These are phyloP conservation scores for Eubucco bourcierii DNA, from an alignment of 2,113 vertebrate species.

Conservation along the genomic window DNA sequence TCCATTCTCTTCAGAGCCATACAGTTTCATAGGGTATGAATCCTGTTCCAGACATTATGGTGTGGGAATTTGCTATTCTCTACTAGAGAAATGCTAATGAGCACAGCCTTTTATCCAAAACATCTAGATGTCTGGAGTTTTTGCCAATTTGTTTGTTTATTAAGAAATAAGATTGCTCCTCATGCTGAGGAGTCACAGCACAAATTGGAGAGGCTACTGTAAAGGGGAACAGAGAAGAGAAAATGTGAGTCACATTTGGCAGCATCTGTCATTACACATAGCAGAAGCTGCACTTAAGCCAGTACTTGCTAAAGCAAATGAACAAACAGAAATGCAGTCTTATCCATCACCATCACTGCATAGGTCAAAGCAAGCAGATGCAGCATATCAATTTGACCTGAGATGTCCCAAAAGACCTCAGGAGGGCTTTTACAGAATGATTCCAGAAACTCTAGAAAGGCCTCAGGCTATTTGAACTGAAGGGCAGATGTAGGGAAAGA, in stretches of 20 bases:
- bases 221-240: background rate
- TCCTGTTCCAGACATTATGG: background rate
- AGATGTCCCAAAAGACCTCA: conserved; percentile 17
- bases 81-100: conserved; percentile 7
- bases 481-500: conserved; percentile 10
- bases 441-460: conserved; percentile 1
- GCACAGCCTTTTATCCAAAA: background rate
- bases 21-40: background rate
- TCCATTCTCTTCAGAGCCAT: background rate
- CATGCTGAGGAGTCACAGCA: conserved; percentile 25
- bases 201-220: conserved; percentile 18
- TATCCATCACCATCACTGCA: background rate
- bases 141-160: conserved; percentile 50
- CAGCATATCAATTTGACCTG: background rate
- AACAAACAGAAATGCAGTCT: background rate
- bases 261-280: conserved; percentile 6
- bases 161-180: conserved; percentile 38
- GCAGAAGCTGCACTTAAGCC: conserved; percentile 2
- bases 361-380: conserved; percentile 3
- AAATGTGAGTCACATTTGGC: conserved; percentile 36
- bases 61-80: background rate
- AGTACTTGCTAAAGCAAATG: conserved; percentile 9
- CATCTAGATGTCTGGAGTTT: background rate
- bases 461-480: background rate
- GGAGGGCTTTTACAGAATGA: background rate